These are phyloP conservation scores for Amblyopsis hoosieri DNA, from an alignment of 2,797 vertebrate genomes.

Conservation along the genomic window DNA sequence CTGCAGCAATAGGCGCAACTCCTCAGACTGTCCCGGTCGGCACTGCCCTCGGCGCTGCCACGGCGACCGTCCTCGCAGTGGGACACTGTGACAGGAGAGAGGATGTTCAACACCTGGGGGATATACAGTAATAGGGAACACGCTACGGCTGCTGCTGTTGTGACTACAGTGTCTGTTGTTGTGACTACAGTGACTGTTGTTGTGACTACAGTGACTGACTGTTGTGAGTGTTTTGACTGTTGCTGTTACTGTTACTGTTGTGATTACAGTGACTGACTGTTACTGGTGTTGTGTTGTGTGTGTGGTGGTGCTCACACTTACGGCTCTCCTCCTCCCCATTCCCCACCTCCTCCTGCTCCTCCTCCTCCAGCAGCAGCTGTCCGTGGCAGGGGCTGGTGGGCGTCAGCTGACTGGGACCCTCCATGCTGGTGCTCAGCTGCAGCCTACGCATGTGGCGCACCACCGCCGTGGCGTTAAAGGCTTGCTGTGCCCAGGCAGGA, in stretches of 20 bases:
- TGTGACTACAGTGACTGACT: too few relatives aligned
- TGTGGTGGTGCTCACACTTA: constrained; percentile 41
- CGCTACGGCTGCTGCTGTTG: not conserved
- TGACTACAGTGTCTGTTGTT: too few relatives aligned
- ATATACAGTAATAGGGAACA: not conserved
- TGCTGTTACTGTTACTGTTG: too few relatives aligned
- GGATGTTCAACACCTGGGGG: not conserved
- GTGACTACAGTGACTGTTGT: too few relatives aligned
- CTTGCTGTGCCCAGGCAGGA: constrained; percentile 81
- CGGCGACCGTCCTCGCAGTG: constrained; percentile 78
- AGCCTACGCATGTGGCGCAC: constrained; percentile 94
- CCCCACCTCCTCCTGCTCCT: constrained; percentile 75
- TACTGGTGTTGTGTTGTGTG: not conserved
- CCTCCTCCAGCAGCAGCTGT: constrained; percentile 76
- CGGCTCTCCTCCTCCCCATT: constrained; percentile 75
- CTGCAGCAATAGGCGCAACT: constrained; percentile 85
- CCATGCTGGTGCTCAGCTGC: constrained; percentile 92
- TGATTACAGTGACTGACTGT: too few relatives aligned
- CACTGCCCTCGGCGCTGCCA: constrained; percentile 73
- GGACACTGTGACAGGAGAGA: constrained; percentile 68
- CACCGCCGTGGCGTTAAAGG: constrained; percentile 95
- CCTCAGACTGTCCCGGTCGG: constrained; percentile 79
- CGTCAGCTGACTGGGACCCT: constrained; percentile 83
- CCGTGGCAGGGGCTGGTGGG: constrained; percentile 81
- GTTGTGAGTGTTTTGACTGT: too few relatives aligned